These are phyloP conservation scores for Hydrolagus affinis DNA, from an alignment of 2,113 vertebrate genomes.

Conservation along the genomic window DNA sequence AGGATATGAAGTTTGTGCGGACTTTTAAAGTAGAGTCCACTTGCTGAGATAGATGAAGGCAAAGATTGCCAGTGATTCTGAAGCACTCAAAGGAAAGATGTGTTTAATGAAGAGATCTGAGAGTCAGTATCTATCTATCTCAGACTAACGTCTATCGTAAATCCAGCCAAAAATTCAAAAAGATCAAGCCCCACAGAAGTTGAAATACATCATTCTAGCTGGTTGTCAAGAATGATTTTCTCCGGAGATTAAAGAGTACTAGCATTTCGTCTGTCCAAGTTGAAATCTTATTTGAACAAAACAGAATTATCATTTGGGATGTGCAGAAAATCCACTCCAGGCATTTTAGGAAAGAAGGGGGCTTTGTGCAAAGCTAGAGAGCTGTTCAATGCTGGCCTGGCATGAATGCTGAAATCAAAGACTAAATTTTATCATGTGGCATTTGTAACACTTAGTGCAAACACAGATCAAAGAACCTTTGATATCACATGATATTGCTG, in stretches of 20 bases:
- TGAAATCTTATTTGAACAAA: conserved; percentile 1
- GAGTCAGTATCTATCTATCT: not conserved
- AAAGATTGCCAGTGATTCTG: not conserved
- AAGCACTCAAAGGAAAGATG: not conserved
- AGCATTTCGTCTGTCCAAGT: not conserved
- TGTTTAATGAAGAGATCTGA: not conserved
- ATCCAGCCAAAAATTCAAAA: not conserved
- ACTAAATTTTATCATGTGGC: no score
- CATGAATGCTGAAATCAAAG: no score
- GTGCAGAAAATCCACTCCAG: not conserved
- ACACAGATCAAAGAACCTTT: no score
- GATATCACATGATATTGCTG: no score
- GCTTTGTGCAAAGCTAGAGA: not conserved
- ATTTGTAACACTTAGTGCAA: no score
- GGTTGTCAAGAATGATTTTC: not conserved
- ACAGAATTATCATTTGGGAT: not conserved
- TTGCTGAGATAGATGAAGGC: not conserved
- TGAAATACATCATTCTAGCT: not conserved
- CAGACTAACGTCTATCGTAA: not conserved
- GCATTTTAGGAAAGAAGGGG: not conserved
- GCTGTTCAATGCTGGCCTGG: no score
- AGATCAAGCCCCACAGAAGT: not conserved
- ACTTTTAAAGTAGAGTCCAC: not conserved
- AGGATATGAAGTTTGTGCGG: not conserved
- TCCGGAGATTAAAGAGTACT: not conserved